Evolutionary conservation across 1,140 invertebrate genomes (phyloP), one percentile per base, ranked within the genome.

Genomic region (Nylanderia fulva): DNA sequence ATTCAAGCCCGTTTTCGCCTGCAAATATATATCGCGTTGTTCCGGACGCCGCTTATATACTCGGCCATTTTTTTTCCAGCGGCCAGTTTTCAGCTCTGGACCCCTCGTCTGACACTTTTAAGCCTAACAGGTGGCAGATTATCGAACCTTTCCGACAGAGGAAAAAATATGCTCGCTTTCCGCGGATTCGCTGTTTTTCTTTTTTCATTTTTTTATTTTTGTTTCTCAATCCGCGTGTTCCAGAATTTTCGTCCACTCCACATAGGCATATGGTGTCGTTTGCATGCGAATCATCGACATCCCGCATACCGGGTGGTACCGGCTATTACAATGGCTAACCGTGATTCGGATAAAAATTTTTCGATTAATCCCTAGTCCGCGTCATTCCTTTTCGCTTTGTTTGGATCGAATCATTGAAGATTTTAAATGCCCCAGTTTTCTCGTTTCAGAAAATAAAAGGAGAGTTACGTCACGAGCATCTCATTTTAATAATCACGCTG

Each of bases 91-190:
- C 52, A 66, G 48, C 33, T 29, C 9, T 36, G 66, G 52, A 36
- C 24, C 52, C 27, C 36, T 52, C 48, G 58, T 64, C 76, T 5
- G 69, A 71, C 84, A 69, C 52, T 89, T 88, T 88, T 85, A 82
- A 85, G 69, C 76, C 76, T 86, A 89, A 88, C 88, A 89, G 84
- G 88, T 88, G 84, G 76, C 64, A 89, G 76, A 86, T 89, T 77
- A 88, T 88, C 63, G 64, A 68, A 27, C 45, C 36, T 11, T 68
- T 39, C 29, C 33, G n/a, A 24, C 11, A n/a, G 5, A 61, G 60
- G n/a, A 4, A 86, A 58, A 87, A 79, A 74, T 72, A 52, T 36
- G 33, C 39, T 54, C 24, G 36, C 4, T 29, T 36, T n/a, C 6
- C 33, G 45, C 45, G 52, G 18, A 76, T 42, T 39, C 11, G 21